Percentiles rank a stretch among this genome's conserved stretches.
Conservation (phyloP, 2,797 vertebrate species). For the Alfaro cultratus region DNA sequence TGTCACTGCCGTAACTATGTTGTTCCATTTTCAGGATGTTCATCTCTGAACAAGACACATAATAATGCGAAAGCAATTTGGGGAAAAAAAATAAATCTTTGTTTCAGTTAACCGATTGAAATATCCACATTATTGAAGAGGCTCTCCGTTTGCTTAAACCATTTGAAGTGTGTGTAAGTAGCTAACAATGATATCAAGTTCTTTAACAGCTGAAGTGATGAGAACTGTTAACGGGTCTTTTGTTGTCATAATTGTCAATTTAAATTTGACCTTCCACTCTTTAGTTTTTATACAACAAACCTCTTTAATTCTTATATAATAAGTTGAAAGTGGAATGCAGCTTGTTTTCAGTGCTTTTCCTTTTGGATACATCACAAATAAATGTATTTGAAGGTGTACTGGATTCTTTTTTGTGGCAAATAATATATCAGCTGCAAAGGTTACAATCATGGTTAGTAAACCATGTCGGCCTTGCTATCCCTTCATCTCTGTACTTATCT, state of each 20-base stretch:
- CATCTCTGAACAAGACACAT: background rate
- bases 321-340: background rate
- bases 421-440: slow-evolving; percentile 45
- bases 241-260: background rate
- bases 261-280: background rate
- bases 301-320: background rate
- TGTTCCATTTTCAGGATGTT: background rate
- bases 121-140: background rate
- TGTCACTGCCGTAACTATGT: background rate
- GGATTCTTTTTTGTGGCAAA: background rate
- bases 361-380: slow-evolving; percentile 4
- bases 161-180: background rate
- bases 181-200: background rate
- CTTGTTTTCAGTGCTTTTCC: background rate
- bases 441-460: slow-evolving; percentile 49
- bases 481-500: slow-evolving; percentile 32
- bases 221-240: background rate
- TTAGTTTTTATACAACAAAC: background rate
- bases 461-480: slow-evolving; percentile 34
- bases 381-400: background rate
- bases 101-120: background rate
- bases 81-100: background rate
- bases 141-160: background rate
- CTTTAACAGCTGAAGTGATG: background rate
- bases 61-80: background rate